A percentile compares a stretch with the other conserved stretches of the same genome.
Evolutionary conservation across 2,797 vertebrate genomes (phyloP).

Genomic region (Pachyuromys duprasi): DNA sequence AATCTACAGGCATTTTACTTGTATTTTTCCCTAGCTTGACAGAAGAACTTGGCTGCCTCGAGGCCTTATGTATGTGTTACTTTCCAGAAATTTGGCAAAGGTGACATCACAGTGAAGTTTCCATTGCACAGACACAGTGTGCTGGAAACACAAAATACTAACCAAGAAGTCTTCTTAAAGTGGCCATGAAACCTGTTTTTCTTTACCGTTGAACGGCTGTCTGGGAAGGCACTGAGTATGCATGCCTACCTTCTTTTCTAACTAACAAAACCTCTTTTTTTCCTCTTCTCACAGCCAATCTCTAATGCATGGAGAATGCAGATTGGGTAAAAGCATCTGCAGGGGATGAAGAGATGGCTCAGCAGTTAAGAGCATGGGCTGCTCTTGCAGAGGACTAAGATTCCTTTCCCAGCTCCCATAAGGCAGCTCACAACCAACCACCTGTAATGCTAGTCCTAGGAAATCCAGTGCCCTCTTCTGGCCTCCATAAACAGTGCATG

Average conservation of each 20-base stretch:
- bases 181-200: neutral
- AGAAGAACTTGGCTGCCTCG: constrained; percentile 46
- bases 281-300: neutral
- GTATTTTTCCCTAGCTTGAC: neutral
- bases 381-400: neutral
- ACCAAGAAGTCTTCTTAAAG: constrained; percentile 35
- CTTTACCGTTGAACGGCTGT: neutral
- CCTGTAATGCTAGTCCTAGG: neutral
- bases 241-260: neutral
- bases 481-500: neutral
- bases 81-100: constrained; percentile 66
- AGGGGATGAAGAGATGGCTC: neutral
- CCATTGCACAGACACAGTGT: constrained; percentile 29
- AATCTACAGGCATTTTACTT: constrained; percentile 32
- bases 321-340: neutral
- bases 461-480: neutral
- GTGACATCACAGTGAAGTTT: constrained; percentile 51
- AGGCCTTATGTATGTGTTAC: constrained; percentile 36
- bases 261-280: neutral
- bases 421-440: neutral
- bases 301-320: neutral
- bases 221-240: constrained; percentile 25
- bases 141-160: constrained; percentile 43
- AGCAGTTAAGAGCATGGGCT: neutral
- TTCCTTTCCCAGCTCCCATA: neutral